Evolutionary conservation across 2,797 vertebrate species (phyloP).

Genomic region (Eulemur mongoz): DNA sequence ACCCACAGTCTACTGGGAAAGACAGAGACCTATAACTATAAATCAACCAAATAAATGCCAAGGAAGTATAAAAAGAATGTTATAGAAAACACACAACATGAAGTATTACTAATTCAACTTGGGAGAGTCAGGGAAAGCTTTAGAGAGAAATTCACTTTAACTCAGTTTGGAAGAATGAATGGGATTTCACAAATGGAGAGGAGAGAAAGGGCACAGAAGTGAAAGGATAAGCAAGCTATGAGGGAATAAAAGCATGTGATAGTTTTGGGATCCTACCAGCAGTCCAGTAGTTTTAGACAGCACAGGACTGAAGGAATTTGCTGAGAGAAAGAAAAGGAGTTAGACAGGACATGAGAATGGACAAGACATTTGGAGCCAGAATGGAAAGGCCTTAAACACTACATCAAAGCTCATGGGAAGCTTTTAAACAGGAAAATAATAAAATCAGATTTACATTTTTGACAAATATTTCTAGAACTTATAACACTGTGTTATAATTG

Average conservation of each 20-base stretch:
- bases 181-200: not conserved
- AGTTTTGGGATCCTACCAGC: not conserved
- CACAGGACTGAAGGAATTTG: not conserved
- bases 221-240: not conserved
- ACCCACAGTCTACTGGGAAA: not conserved
- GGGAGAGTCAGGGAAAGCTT: not conserved
- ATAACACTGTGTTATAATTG: not conserved
- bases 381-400: not conserved
- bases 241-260: not conserved
- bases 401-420: not conserved
- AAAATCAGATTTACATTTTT: not conserved
- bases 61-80: conserved; percentile 3
- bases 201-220: not conserved
- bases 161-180: not conserved
- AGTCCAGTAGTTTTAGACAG: not conserved
- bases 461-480: not conserved
- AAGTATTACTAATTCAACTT: not conserved
- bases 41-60: not conserved
- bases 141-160: not conserved
- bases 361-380: not conserved
- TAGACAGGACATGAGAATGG: not conserved
- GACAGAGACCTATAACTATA: conserved; percentile 9
- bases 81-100: not conserved
- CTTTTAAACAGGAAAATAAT: not conserved
- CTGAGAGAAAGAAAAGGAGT: not conserved